Base-by-base conservation (phyloP, 2,888 invertebrate species). In the Cosmia pyralina region DNA sequence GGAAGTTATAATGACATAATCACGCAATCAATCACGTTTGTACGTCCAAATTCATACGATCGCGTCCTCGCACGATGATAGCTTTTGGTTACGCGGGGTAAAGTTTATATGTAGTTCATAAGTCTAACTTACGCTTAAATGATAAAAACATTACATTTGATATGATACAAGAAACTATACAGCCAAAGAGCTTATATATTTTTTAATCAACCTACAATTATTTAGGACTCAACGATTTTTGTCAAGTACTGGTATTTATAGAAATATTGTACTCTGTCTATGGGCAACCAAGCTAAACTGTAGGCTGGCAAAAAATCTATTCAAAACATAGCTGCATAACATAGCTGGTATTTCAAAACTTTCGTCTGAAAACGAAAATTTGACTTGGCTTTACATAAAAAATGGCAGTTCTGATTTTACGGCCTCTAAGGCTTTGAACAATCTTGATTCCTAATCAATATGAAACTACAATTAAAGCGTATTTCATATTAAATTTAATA, bases 161-260 rank as follows among this genome's bases (percentile, higher is more conserved):
- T 68, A 82, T 66, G 52, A 19, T 38, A 57, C n/a, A 62, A 52
- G 2, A 66, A 66, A 48, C 15, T 55, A 46, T 41, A 52, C n/a
- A 65, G 60, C 22, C 38, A 48, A 52, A 22, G 11, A 41, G 4
- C 3, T 57, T 7, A 38, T 19, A 41, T 17, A 62, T 59, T 75
- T 50, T 34, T 34, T 22, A 7, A n/a, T 28, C 6, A 55, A 19
- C 15, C 13, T 28, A 15, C 28, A 53, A 22, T 28, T 34, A 8
- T 34, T 50, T 38, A 34, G 13, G 41, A 1, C 11, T 11, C 17
- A 8, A 46, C 8, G 7, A 48, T 60, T 46, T 28, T 38, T 57
- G 10, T 11, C 4, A 52, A 52, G 7, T 11, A 17, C 38, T 11
- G 19, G 8, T 57, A 19, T 53, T 22, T 34, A 19, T 48, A 38